A percentile compares a stretch with the other conserved stretches of the same genome.
These are phyloP conservation scores for Penaeus vannamei DNA, from an alignment of 1,140 invertebrate genomes.

Conservation along the genomic window DNA sequence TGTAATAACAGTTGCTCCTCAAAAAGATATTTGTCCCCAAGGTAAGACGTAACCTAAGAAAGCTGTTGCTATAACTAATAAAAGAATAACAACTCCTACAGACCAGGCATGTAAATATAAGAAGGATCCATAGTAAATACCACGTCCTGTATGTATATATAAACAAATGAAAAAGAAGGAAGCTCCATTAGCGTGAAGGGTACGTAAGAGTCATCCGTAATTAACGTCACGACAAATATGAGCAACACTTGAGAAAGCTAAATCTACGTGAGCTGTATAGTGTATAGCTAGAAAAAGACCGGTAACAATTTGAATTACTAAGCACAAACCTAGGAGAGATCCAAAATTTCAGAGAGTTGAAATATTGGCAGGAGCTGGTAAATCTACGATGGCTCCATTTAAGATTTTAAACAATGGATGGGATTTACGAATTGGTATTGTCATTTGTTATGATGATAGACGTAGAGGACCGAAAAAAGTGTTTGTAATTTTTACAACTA, in stretches of 20 bases:
- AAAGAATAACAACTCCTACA: conserved; percentile 76
- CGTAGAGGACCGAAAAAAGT: neutral
- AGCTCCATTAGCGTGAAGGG: conserved; percentile 76
- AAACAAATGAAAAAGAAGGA: no score
- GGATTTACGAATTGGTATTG: neutral
- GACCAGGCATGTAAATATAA: no score
- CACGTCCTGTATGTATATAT: no score
- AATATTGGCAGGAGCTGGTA: conserved; percentile 22
- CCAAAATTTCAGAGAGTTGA: conserved; percentile 25
- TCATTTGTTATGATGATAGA: neutral
- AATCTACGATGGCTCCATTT: neutral
- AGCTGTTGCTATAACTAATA: conserved; percentile 78
- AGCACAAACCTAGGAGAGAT: neutral
- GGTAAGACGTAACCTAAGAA: conserved; percentile 81
- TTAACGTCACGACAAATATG: no score
- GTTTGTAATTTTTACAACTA: conserved; percentile 32
- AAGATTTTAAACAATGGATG: conserved; percentile 37
- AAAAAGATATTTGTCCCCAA: conserved; percentile 83
- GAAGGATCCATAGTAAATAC: conserved; percentile 70
- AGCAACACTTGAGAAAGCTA: no score
- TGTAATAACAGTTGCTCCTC: no score
- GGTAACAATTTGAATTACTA: conserved; percentile 4
- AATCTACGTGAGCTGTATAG: conserved; percentile 68
- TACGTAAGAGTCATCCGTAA: conserved; percentile 76
- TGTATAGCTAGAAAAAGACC: conserved; percentile 21